These are phyloP conservation scores for Drosophila quadrilineata DNA, from an alignment of 1,140 invertebrate genomes.

Conservation along the genomic window DNA sequence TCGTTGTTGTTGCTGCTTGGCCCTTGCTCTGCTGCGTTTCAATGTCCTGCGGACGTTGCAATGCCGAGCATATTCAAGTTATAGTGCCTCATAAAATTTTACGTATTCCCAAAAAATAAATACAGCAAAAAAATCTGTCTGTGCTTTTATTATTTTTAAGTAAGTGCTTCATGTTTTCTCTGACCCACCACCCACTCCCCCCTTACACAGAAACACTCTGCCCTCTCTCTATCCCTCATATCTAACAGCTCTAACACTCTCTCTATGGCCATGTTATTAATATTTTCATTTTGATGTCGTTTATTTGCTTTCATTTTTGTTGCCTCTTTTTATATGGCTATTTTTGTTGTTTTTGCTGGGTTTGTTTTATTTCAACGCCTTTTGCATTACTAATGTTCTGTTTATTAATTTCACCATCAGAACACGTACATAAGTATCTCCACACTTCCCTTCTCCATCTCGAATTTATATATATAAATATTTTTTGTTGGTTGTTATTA, in stretches of 20 bases:
- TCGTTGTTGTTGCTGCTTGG: no score
- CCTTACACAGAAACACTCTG: no score
- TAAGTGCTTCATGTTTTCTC: constrained; percentile 60
- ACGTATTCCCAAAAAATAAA: no score
- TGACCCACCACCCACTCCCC: background rate
- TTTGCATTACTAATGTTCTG: constrained; percentile 53
- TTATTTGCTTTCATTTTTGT: constrained; percentile 44
- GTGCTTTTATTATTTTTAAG: constrained; percentile 72
- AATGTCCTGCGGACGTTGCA: constrained; percentile 46
- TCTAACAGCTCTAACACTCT: background rate
- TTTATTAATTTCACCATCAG: constrained; percentile 63
- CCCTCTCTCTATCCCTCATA: background rate
- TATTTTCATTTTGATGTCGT: constrained; percentile 68
- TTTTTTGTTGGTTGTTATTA: constrained; percentile 16
- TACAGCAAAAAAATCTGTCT: no score
- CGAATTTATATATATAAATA: no score
- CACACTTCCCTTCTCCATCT: no score
- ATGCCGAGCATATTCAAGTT: constrained; percentile 49
- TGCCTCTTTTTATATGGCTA: background rate
- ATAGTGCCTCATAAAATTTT: constrained; percentile 73
- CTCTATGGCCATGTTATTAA: constrained; percentile 51
- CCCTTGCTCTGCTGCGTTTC: background rate
- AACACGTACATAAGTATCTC: constrained; percentile 29
- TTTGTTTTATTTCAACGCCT: constrained; percentile 54
- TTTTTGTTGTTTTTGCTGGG: background rate